Evolutionary conservation across 2,888 invertebrate genomes (phyloP).

Genomic region (Apodemia zela): DNA sequence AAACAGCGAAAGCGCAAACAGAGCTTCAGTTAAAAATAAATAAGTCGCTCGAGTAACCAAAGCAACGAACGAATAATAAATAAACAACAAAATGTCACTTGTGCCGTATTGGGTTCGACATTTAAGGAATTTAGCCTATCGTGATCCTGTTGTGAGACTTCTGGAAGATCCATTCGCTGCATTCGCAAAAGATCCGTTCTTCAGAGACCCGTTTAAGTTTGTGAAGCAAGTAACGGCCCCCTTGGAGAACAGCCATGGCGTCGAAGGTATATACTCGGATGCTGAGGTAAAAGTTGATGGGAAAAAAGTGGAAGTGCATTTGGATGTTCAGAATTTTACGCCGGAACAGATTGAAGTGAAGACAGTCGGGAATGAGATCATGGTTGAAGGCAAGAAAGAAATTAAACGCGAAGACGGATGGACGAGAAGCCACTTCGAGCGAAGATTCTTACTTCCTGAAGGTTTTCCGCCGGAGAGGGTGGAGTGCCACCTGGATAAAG

Average conservation of each 20-base stretch:
- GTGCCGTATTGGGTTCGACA: conserved; percentile 70
- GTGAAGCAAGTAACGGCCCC: conserved; percentile 49
- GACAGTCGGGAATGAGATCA: conserved; percentile 85
- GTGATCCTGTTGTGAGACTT: conserved; percentile 54
- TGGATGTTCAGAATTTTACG: conserved; percentile 89
- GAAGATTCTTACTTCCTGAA: conserved; percentile 87
- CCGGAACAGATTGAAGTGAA: conserved; percentile 90
- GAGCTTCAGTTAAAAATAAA: conserved; percentile 42
- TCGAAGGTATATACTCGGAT: conserved; percentile 75
- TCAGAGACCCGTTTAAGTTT: conserved; percentile 60
- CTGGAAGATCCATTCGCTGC: conserved; percentile 60
- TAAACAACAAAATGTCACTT: conserved; percentile 56
- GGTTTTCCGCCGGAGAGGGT: conserved; percentile 87
- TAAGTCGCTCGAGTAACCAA: conserved; percentile 32
- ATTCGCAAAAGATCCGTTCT: conserved; percentile 62
- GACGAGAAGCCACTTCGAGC: conserved; percentile 87
- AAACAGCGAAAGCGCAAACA: conserved; percentile 37
- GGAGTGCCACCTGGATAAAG: conserved; percentile 87
- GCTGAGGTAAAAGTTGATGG: conserved; percentile 80
- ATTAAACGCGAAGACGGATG: conserved; percentile 87
- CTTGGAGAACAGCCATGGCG: conserved; percentile 50
- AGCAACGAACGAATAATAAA: conserved; percentile 28
- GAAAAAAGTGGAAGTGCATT: conserved; percentile 85
- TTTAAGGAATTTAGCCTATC: conserved; percentile 55
- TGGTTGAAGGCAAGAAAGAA: conserved; percentile 89